Conservation (phyloP, 2,888 invertebrate species). For the Andrena chrysosceles region DNA sequence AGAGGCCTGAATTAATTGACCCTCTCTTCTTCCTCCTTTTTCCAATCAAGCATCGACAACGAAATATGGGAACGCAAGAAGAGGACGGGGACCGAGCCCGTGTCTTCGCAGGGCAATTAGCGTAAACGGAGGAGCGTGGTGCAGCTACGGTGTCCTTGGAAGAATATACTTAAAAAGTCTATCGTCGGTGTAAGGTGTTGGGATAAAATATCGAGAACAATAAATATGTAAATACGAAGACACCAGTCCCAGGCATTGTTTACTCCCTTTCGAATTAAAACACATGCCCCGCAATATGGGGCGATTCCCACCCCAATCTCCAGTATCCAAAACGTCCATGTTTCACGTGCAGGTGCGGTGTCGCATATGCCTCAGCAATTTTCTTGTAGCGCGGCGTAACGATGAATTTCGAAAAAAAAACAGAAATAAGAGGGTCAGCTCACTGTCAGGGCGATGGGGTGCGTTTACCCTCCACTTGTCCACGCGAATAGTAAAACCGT, state of each 20-base stretch:
- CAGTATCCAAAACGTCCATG: neutral
- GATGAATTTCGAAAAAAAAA: neutral
- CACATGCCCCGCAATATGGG: neutral
- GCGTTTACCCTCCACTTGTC: neutral
- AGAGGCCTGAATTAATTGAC: too few species aligned
- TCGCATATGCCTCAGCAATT: constrained; percentile 15
- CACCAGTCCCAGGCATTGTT: constrained; percentile 8
- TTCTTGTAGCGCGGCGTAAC: neutral
- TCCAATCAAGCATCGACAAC: constrained; percentile 72
- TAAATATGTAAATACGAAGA: constrained; percentile 59
- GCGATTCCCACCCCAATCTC: constrained; percentile 10
- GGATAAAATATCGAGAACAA: constrained; percentile 65
- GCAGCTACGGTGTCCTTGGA: constrained; percentile 5
- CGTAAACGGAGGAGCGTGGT: neutral
- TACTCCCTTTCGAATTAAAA: neutral
- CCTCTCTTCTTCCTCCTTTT: neutral
- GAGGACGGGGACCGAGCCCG: constrained; percentile 62
- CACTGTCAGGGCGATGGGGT: neutral
- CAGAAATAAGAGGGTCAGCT: neutral
- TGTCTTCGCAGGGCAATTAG: constrained; percentile 44
- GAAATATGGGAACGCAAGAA: constrained; percentile 78
- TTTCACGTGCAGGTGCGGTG: constrained; percentile 5
- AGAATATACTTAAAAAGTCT: constrained; percentile 35
- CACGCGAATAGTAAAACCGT: neutral
- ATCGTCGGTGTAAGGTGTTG: constrained; percentile 65